These are phyloP conservation scores for Sminthurides bifidus DNA, from an alignment of 1,140 invertebrate species.

Conservation along the genomic window DNA sequence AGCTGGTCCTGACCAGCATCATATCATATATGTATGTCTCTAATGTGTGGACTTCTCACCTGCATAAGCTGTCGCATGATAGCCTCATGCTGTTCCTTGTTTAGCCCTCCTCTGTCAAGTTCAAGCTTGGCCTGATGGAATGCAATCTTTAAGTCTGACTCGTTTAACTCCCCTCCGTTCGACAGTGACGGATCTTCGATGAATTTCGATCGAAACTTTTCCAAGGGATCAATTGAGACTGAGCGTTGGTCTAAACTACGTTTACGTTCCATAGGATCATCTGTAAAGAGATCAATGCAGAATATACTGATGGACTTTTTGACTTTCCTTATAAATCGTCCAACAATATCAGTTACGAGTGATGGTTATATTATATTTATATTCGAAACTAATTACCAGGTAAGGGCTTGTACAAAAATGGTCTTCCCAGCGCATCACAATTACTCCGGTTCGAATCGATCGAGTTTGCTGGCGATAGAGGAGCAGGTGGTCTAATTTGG, in stretches of 20 bases:
- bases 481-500: constrained; percentile 17
- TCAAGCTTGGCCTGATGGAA: constrained; percentile 72
- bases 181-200: constrained; percentile 11
- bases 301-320: no score
- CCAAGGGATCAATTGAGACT: constrained; percentile 19
- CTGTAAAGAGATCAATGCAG: constrained; percentile 8
- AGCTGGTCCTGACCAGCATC: no score
- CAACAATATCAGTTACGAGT: not conserved
- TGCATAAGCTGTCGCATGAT: constrained; percentile 49
- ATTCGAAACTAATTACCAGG: constrained; percentile 34
- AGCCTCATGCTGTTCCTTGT: constrained; percentile 60
- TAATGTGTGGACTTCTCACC: constrained; percentile 38
- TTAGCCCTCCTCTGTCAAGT: constrained; percentile 57
- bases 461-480: constrained; percentile 23
- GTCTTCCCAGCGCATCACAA: constrained; percentile 45
- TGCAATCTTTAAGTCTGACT: constrained; percentile 59
- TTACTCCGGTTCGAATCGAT: constrained; percentile 14
- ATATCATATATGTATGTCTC: no score
- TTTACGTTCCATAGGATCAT: constrained; percentile 30
- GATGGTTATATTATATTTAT: constrained; percentile 1
- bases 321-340: not conserved
- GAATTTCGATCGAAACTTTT: constrained; percentile 15
- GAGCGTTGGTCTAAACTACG: constrained; percentile 19
- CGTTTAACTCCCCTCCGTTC: constrained; percentile 38
- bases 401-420: constrained; percentile 44